These are phyloP conservation scores for Aphidoletes aphidimyza DNA, from an alignment of 2,888 invertebrate genomes.

Conservation along the genomic window DNA sequence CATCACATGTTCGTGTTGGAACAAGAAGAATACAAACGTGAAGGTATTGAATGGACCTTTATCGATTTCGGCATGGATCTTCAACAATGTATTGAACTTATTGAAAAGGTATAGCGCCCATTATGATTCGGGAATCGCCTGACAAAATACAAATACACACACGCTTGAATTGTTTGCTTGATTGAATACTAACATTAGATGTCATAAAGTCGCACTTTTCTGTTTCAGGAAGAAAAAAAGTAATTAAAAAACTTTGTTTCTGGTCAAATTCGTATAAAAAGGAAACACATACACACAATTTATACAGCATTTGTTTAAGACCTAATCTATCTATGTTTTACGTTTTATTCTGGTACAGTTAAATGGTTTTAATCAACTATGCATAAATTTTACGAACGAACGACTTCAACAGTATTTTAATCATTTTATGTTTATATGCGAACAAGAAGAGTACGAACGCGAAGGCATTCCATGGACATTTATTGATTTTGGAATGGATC, in stretches of 20 bases:
- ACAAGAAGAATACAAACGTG: conserved; percentile 91
- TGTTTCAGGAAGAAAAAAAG: too few relatives aligned
- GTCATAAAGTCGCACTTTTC: too few relatives aligned
- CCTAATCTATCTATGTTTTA: background rate
- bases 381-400: conserved; percentile 97
- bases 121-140: background rate
- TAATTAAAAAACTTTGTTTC: too few relatives aligned
- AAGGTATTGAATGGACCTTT: conserved; percentile 92
- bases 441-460: conserved; percentile 94
- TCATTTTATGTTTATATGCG: conserved; percentile 95
- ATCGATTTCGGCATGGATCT: conserved; percentile 95
- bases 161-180: background rate
- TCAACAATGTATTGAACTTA: conserved; percentile 80
- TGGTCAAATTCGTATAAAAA: too few relatives aligned
- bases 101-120: conserved; percentile 73
- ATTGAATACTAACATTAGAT: background rate
- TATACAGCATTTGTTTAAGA: background rate
- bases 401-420: conserved; percentile 96
- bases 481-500: conserved; percentile 96
- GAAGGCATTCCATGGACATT: conserved; percentile 92
- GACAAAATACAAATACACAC: conserved; percentile 1
- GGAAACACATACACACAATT: background rate
- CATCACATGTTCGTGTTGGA: conserved; percentile 94
- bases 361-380: conserved; percentile 84
- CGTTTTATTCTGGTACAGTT: conserved; percentile 58